phyloP scores from a whole-genome alignment of 2,113 vertebrate species.

The Camelus bactrianus region DNA sequence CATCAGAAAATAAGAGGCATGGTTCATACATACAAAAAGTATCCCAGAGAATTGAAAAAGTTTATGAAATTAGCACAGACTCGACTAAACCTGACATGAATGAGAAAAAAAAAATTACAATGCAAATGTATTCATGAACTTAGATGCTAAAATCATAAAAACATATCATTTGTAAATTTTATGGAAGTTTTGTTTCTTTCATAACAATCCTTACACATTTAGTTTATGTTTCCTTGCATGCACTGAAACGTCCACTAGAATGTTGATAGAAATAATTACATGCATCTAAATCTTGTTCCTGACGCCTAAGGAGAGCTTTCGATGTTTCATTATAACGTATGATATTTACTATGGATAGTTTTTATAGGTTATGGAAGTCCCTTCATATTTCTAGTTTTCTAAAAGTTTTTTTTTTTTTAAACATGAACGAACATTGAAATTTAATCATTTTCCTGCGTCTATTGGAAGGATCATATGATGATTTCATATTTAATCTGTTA shows the following conservation, averaged over 20 bases:
- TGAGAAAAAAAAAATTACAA: background rate
- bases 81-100: background rate
- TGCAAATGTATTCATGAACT: background rate
- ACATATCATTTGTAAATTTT: background rate
- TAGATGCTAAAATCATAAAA: background rate
- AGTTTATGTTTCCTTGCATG: background rate
- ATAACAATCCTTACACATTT: background rate
- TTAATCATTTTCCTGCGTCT: conserved; percentile 5
- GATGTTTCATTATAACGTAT: background rate
- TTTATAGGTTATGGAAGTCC: background rate
- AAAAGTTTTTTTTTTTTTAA: background rate
- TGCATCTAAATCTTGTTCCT: background rate
- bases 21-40: background rate
- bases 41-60: background rate
- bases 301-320: background rate
- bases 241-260: background rate
- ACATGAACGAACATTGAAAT: background rate
- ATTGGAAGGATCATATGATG: background rate
- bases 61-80: background rate
- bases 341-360: background rate
- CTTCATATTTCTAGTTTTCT: background rate
- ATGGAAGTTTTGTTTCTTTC: conserved; percentile 14
- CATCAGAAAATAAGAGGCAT: background rate
- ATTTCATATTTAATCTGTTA: background rate
- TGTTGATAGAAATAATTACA: background rate